Evolutionary conservation across 2,113 vertebrate species (phyloP), one percentile per base, ranked within the genome.

Genomic region (Cyphomyrus plagiostoma): DNA sequence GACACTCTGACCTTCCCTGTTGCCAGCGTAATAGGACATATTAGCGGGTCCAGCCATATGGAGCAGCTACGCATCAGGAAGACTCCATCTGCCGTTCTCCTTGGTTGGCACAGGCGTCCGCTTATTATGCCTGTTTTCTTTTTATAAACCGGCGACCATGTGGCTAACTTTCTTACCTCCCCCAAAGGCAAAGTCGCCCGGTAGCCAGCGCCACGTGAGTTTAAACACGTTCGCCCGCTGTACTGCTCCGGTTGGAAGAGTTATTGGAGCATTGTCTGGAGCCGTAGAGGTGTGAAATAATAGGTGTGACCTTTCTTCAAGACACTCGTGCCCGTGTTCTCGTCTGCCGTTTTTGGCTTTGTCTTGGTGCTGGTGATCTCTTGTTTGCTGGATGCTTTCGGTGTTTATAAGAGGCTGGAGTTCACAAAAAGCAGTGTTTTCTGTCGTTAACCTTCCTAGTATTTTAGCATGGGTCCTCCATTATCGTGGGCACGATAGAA

Each of bases 1-100:
- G 45, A 52, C 87, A 4, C 58, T 56, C 15, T 86, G 39, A 89
- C 80, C 89, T 74, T 49, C 86, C 52, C 49, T n/a, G 82, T 82
- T 91, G 90, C 89, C 91, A 90, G 83, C 90, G 91, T 92, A 92
- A 92, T 90, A 86, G 92, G 92, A 93, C 89, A 89, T 91, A 93
- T 94, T 93, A 91, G 84, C 74, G 89, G 50, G 87, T 89, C 89
- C 58, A 91, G 90, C 88, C 94, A 95, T 94, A 94, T 93, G 93
- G 93, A 85, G 86, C 91, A 89, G 92, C 90, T 89, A 80, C 90
- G 92, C 92, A 89, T 93, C 92, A 92, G 91, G 91, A 92, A 91
- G 89, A 92, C 46, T 87, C 94, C 94, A 94, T 95, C 92, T 93
- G 94, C 92, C 90, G 86, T 50, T 50, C 87, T 39, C 85, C 87